Evolutionary conservation across 2,888 invertebrate species (phyloP).

Genomic region (Taphrorychus bicolor): DNA sequence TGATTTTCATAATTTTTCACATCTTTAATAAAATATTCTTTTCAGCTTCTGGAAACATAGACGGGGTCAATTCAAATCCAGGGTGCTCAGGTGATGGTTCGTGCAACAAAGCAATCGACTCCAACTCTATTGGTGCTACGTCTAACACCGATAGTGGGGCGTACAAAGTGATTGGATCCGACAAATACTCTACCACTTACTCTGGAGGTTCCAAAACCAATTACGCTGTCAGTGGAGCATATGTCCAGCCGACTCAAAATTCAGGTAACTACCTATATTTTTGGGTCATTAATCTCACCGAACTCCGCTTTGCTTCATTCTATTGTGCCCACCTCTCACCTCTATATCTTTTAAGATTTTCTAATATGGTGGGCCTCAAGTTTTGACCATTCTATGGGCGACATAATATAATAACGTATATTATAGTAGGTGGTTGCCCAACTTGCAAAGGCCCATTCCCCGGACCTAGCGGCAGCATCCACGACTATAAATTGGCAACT

Average conservation of each 20-base stretch:
- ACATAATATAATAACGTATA: background rate
- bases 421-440: constrained; percentile 24
- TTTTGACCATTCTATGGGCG: no score
- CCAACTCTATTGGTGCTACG: background rate
- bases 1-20: no score
- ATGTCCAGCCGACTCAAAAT: constrained; percentile 10
- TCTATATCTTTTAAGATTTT: no score
- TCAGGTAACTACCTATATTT: constrained; percentile 4
- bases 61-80: no score
- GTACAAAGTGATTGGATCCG: constrained; percentile 25
- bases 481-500: constrained; percentile 44
- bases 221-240: constrained; percentile 15
- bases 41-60: no score
- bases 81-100: background rate
- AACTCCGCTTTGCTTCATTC: no score
- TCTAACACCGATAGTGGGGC: background rate
- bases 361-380: no score
- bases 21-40: no score
- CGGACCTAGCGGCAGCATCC: constrained; percentile 47
- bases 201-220: constrained; percentile 21
- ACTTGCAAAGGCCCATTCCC: constrained; percentile 45
- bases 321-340: no score
- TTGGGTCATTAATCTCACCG: no score
- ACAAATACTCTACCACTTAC: constrained; percentile 25
- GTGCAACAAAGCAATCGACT: background rate